Evolutionary conservation across 2,113 vertebrate species (phyloP).

Genomic region (Centrocercus urophasianus): DNA sequence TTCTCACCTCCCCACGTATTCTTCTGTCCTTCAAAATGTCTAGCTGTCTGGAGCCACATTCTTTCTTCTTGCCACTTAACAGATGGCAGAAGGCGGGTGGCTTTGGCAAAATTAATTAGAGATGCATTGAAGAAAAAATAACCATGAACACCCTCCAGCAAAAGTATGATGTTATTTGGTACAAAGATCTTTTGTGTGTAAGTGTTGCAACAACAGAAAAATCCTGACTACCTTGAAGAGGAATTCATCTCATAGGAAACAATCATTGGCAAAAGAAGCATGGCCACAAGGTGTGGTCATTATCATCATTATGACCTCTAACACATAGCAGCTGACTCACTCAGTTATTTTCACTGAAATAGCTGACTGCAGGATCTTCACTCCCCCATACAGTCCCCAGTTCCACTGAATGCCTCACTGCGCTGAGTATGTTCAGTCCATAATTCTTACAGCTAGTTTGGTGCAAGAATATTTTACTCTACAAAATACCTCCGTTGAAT

Average conservation of each 20-base stretch:
- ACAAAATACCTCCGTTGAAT: background rate
- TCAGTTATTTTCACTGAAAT: background rate
- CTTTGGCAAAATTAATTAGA: slow-evolving; percentile 40
- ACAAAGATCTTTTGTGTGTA: background rate
- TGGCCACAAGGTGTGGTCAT: background rate
- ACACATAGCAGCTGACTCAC: background rate
- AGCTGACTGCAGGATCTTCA: background rate
- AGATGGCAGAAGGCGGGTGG: slow-evolving; percentile 1
- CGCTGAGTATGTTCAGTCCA: background rate
- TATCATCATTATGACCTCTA: background rate
- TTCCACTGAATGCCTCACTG: background rate
- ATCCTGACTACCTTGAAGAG: background rate
- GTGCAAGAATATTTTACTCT: background rate
- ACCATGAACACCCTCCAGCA: background rate
- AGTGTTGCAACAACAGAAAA: background rate
- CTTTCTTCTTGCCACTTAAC: background rate
- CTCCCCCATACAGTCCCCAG: background rate
- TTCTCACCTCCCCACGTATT: background rate
- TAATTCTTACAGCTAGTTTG: background rate
- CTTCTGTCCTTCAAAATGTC: background rate
- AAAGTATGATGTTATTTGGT: background rate
- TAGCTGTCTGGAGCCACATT: slow-evolving; percentile 12
- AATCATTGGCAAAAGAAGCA: background rate
- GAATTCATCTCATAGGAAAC: background rate
- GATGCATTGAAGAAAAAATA: background rate